A percentile compares a stretch with the other conserved stretches of the same genome.
phyloP scores from a whole-genome alignment of 2,888 invertebrate genomes.

The Lasioglossum marginatum region DNA sequence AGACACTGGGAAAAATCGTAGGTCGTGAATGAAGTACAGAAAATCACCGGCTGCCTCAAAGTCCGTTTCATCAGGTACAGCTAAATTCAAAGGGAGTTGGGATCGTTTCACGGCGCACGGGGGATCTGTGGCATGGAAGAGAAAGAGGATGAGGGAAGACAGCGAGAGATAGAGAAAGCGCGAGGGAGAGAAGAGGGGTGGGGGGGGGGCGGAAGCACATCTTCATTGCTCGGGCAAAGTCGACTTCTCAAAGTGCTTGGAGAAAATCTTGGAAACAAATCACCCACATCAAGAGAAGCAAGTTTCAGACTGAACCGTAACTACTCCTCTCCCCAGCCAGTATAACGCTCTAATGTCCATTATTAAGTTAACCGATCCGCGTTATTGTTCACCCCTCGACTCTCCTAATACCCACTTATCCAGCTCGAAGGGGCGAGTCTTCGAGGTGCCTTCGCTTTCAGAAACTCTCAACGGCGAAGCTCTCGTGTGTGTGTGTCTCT shows the following conservation, averaged over 20 bases:
- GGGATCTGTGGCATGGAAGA: constrained; percentile 24
- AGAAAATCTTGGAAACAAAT: constrained; percentile 73
- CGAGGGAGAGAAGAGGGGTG: too few species aligned
- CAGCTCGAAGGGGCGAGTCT: constrained; percentile 66
- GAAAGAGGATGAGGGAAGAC: neutral
- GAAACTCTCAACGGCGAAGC: constrained; percentile 62
- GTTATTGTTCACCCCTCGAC: constrained; percentile 73
- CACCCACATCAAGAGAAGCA: constrained; percentile 70
- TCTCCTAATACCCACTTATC: constrained; percentile 74
- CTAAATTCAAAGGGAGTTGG: constrained; percentile 54
- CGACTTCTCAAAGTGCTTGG: constrained; percentile 69
- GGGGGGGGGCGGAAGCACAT: constrained; percentile 18
- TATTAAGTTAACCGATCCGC: constrained; percentile 77
- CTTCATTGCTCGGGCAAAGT: constrained; percentile 57
- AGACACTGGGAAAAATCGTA: neutral
- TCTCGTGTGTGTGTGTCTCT: neutral
- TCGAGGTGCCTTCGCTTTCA: constrained; percentile 68
- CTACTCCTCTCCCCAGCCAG: constrained; percentile 48
- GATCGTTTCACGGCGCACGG: constrained; percentile 50
- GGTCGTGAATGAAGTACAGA: constrained; percentile 12
- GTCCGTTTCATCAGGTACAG: constrained; percentile 49
- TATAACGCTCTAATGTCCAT: constrained; percentile 74
- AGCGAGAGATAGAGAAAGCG: neutral
- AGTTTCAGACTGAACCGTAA: constrained; percentile 65
- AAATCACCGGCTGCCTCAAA: constrained; percentile 31